Base-by-base conservation (phyloP, 2,113 vertebrate species). In the Aldabrachelys gigantea region DNA sequence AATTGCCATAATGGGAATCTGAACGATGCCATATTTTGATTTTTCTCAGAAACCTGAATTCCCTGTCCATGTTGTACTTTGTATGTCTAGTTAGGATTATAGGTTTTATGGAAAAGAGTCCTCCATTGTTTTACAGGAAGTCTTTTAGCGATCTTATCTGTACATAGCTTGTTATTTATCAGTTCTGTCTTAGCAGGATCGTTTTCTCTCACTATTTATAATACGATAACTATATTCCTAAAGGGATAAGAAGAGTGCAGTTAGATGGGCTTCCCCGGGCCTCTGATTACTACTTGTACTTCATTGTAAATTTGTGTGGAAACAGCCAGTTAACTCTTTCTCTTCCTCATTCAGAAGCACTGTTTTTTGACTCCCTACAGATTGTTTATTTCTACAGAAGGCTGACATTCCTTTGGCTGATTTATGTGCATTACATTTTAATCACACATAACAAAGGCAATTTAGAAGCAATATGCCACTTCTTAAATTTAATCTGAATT, bases 81-180 rank as follows among this genome's bases (percentile, higher is more conserved):
- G 1, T 4, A 4, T 9, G 10, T 80, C 54, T 85, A 29, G 50
- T 91, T 25, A 85, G 57, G 62, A 91, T 92, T 84, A 93, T 21
- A 50, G 54, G 80, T 91, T 92, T 97, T 96, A 29, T 82, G 80
- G 85, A 81, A 93, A 56, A 17, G 52, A 31, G 5, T 44, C 41
- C 79, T 49, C 89, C 76, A 89, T 87, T 87, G n/a, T 94, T 93
- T 89, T 94, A 90, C 50, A 92, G 76, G 80, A 96, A 96, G 59
- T 6, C 0, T 0, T 94, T 96, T 50, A 94, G 93, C 62, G 84
- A 38, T n/a, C 13, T 92, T 89, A 69, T 95, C 81, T 94, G 38
- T 56, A 59, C 10, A 2, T 80, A 84, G 17, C 47, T 95, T 85
- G 38, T 41, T 65, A 5, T 35, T 96, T 92, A 79, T 78, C 93